These are phyloP conservation scores for Ptychoptera albimana DNA, from an alignment of 2,888 invertebrate genomes.

Conservation along the genomic window DNA sequence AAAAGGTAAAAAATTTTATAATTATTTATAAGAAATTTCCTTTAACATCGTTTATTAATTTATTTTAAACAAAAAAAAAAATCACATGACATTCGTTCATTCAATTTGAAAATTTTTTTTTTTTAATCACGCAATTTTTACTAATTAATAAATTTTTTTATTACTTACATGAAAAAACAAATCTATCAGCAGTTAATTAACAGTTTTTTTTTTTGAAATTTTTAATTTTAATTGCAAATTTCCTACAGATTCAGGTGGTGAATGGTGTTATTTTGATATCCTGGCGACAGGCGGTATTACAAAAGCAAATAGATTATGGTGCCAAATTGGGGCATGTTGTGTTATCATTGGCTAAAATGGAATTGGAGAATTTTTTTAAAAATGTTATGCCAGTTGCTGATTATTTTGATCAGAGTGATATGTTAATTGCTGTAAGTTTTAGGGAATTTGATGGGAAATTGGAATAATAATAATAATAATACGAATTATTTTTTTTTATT, in stretches of 20 bases:
- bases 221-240: too few species aligned
- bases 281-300: constrained; percentile 73
- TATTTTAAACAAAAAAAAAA: too few species aligned
- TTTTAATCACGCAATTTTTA: background rate
- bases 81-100: background rate
- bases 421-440: constrained; percentile 45
- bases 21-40: background rate
- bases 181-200: too few species aligned
- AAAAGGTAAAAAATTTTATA: constrained; percentile 50
- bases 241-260: constrained; percentile 72
- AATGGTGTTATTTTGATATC: constrained; percentile 74
- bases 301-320: constrained; percentile 80
- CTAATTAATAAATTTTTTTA: too few species aligned
- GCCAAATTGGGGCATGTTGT: constrained; percentile 70
- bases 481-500: background rate
- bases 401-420: constrained; percentile 76
- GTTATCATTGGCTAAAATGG: constrained; percentile 71
- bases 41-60: background rate
- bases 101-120: background rate
- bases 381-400: constrained; percentile 83
- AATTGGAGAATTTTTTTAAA: constrained; percentile 74
- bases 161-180: too few species aligned
- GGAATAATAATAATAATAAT: background rate
- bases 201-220: too few species aligned
- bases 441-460: too few species aligned